Evolutionary conservation across 2,113 vertebrate species (phyloP), one percentile per base, ranked within the genome.

Genomic region (Steatornis caripensis): DNA sequence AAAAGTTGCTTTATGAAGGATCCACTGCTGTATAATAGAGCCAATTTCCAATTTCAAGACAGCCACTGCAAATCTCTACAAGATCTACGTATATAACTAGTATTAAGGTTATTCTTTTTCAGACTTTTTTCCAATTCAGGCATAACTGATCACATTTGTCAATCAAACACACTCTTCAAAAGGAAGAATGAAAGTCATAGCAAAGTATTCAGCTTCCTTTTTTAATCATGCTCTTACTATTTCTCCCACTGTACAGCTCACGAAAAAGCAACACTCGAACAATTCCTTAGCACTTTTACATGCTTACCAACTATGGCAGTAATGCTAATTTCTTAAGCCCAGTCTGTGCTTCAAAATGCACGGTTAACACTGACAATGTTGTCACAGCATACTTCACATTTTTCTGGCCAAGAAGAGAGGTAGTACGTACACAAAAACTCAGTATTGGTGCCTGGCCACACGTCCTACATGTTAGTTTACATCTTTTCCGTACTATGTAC

Each of bases 151-250:
- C 89, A 79, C 74, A 91, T 95, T 96, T 94, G 89, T 95, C 96
- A 95, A 80, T 95, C 88, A 95, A 95, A 89, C 29, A 65, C 7
- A 91, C 24, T 88, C 51, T 89, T 89, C 84, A 76, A 95, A 97
- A 95, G 61, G 94, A 95, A 97, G 84, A 95, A 96, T 94, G 81
- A 97, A 95, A 96, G 93, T 95, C 96, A 92, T 5, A 87, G 41
- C 48, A 87, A 95, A 95, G 77, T 75, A 91, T 45, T 89, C 48
- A 2, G 10, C 43, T 71, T 71, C 24, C 17, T 71, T 70, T 54
- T 46, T 39, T 6, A 89, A 87, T 70, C 24, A 76, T 29, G 36
- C 36, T 60, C 37, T 77, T 46, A 72, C 18, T 43, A 62, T 48
- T 89, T 90, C 68, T 95, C 30, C 41, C 18, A 20, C 41, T 5